These are phyloP conservation scores for Baryphthengus martii DNA, from an alignment of 2,113 vertebrate species.

Conservation along the genomic window DNA sequence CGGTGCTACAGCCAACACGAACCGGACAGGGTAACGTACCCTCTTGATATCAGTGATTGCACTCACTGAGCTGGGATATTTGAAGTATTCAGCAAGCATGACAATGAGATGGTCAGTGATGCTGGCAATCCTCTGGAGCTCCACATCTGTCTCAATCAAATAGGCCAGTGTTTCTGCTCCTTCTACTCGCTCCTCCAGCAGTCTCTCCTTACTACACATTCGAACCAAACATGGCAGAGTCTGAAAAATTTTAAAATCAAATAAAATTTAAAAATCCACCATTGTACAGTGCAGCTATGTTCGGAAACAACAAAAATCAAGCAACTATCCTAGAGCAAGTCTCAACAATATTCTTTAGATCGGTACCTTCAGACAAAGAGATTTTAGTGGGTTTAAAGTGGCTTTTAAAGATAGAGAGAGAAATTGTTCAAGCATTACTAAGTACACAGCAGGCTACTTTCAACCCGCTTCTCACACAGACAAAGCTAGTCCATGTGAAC, in stretches of 20 bases:
- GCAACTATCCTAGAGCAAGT: neutral
- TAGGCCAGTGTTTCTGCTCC: constrained; percentile 96
- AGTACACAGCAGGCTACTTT: neutral
- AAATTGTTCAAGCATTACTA: neutral
- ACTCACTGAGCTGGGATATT: constrained; percentile 97
- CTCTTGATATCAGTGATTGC: constrained; percentile 98
- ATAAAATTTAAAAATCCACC: neutral
- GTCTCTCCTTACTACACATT: constrained; percentile 96
- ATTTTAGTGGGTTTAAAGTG: neutral
- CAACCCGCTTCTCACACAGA: neutral
- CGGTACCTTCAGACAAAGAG: neutral
- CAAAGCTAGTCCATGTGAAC: neutral
- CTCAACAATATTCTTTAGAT: neutral
- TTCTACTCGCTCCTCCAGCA: constrained; percentile 95
- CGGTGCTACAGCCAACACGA: neutral
- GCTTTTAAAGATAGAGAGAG: neutral
- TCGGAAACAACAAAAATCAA: neutral
- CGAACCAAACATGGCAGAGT: constrained; percentile 95
- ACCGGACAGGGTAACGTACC: constrained; percentile 73
- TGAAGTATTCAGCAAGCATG: constrained; percentile 98
- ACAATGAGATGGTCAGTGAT: constrained; percentile 95
- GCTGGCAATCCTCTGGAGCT: constrained; percentile 96
- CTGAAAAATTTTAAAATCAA: constrained; percentile 65
- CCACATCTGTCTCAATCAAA: constrained; percentile 95
- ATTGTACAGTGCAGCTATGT: neutral